Conservation (phyloP, 1,140 invertebrate species). For the Samia ricini region DNA sequence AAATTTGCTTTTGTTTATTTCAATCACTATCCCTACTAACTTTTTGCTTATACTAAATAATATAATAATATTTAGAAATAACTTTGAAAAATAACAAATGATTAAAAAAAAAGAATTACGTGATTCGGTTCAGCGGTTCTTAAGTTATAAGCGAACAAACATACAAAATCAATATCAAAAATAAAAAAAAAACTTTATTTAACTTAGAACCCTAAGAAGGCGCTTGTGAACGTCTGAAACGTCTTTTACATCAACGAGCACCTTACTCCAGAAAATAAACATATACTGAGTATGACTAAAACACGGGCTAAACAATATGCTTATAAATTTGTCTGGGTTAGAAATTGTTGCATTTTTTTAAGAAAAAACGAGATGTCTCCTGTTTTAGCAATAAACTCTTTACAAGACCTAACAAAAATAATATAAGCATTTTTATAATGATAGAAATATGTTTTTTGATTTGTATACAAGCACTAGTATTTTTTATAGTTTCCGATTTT, state of each 20-base stretch:
- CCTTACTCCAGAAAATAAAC: background rate
- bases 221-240: background rate
- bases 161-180: too few relatives aligned
- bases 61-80: too few relatives aligned
- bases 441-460: background rate
- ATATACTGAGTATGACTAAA: background rate
- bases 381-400: background rate
- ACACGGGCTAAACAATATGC: background rate
- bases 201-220: too few relatives aligned
- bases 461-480: background rate
- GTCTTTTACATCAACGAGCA: background rate
- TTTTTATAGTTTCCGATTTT: too few relatives aligned
- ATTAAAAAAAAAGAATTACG: too few relatives aligned
- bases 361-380: background rate
- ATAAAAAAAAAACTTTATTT: too few relatives aligned
- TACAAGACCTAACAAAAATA: background rate
- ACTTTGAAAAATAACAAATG: too few relatives aligned
- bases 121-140: too few relatives aligned
- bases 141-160: too few relatives aligned
- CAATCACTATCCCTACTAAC: too few relatives aligned
- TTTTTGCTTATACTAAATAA: too few relatives aligned
- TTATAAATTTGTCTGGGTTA: background rate
- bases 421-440: background rate
- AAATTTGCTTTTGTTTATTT: too few relatives aligned
- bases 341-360: background rate